phyloP scores from a whole-genome alignment of 1,140 invertebrate genomes.

The Zaprionus inermis region DNA sequence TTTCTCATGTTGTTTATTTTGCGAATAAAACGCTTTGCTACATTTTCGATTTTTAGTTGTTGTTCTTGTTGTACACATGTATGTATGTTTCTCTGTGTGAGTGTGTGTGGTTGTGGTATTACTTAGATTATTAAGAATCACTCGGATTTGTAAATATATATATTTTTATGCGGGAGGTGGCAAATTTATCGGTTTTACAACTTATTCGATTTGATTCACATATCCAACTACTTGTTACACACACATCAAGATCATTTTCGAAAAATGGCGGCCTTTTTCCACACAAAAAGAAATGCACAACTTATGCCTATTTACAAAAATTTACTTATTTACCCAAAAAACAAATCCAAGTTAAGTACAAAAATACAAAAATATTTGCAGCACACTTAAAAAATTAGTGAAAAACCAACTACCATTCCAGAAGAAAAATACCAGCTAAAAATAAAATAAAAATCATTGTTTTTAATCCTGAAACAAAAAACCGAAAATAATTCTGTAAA shows the following conservation, averaged over 20 bases:
- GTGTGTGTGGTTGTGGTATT: constrained; percentile 3
- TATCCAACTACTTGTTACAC: constrained; percentile 62
- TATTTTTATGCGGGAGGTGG: constrained; percentile 35
- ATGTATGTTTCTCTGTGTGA: neutral
- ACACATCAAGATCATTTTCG: constrained; percentile 65
- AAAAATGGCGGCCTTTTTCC: constrained; percentile 55
- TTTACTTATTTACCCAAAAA: constrained; percentile 25
- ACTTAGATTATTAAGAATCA: constrained; percentile 67
- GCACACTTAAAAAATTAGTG: neutral
- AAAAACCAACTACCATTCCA: constrained; percentile 1
- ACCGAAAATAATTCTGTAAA: neutral
- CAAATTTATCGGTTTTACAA: constrained; percentile 37
- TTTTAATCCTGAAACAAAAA: constrained; percentile 6
- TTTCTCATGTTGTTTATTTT: constrained; percentile 60
- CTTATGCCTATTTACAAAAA: constrained; percentile 74
- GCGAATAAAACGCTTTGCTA: constrained; percentile 63
- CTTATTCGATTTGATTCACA: constrained; percentile 41
- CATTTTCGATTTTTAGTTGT: constrained; percentile 49
- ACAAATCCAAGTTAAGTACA: constrained; percentile 34
- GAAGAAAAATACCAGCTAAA: neutral
- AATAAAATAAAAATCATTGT: neutral
- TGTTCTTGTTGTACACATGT: constrained; percentile 30
- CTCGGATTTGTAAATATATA: constrained; percentile 72
- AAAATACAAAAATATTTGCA: constrained; percentile 53
- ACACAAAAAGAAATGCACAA: constrained; percentile 43